A percentile compares a stretch with the other conserved stretches of the same genome.
These are phyloP conservation scores for Epinotia brunnichana DNA, from an alignment of 2,888 invertebrate species.

Conservation along the genomic window DNA sequence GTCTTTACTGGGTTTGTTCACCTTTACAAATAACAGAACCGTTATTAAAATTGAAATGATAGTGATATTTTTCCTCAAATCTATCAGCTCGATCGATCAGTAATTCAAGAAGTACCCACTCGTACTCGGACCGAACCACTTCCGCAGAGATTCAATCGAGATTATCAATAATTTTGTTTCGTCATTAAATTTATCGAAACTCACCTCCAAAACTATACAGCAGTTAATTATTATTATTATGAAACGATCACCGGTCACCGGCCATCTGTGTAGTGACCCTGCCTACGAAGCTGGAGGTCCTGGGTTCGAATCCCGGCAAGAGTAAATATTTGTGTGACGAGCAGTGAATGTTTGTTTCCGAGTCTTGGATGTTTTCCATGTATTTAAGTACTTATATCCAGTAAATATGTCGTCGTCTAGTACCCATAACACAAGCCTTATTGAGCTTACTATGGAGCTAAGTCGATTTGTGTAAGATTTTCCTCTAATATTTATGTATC, in stretches of 20 bases:
- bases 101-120: conserved; percentile 16
- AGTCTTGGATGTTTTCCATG: too few relatives aligned
- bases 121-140: neutral
- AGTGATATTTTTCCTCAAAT: neutral
- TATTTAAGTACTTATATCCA: too few relatives aligned
- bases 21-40: neutral
- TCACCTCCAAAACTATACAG: neutral
- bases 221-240: neutral
- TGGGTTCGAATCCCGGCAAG: too few relatives aligned
- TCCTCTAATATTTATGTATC: too few relatives aligned
- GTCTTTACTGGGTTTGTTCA: neutral
- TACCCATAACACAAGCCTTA: too few relatives aligned
- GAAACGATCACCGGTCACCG: neutral
- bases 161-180: conserved; percentile 2
- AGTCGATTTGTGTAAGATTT: too few relatives aligned
- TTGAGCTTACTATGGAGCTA: too few relatives aligned
- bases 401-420: too few relatives aligned
- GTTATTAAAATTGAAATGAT: neutral
- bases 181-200: conserved; percentile 1
- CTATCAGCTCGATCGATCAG: conserved; percentile 12
- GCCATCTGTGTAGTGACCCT: too few relatives aligned
- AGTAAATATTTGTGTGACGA: too few relatives aligned
- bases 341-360: too few relatives aligned
- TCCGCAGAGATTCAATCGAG: conserved; percentile 10
- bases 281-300: too few relatives aligned